Percentiles rank a stretch among this genome's conserved stretches.
Conservation (phyloP, 2,888 invertebrate species). For the Proisotoma minuta region DNA sequence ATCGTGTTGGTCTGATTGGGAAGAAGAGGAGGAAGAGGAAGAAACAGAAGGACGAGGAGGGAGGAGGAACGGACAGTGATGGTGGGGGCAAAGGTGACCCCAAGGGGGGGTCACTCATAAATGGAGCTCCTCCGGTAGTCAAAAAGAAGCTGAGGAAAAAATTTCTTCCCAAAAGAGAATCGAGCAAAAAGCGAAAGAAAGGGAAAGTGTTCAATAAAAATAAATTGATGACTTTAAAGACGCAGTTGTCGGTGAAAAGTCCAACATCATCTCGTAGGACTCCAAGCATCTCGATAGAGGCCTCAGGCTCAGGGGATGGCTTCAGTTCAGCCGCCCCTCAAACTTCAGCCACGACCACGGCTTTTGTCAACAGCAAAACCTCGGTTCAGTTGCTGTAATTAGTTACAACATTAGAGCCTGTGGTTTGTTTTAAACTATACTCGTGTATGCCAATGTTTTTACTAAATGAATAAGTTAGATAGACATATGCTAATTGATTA, state of each 20-base stretch:
- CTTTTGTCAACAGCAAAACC: constrained; percentile 14
- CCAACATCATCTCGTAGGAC: constrained; percentile 40
- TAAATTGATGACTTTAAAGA: constrained; percentile 36
- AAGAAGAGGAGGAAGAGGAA: constrained; percentile 23
- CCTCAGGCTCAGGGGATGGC: constrained; percentile 31
- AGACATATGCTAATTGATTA: too few relatives aligned
- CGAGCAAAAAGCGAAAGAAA: constrained; percentile 43
- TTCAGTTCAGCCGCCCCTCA: constrained; percentile 11
- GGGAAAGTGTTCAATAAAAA: constrained; percentile 46
- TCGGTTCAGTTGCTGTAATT: constrained; percentile 27
- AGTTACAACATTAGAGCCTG: background rate
- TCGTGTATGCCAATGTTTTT: too few relatives aligned
- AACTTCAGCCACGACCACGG: constrained; percentile 14
- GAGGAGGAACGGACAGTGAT: constrained; percentile 20
- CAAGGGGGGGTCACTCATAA: constrained; percentile 8
- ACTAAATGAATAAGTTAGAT: too few relatives aligned
- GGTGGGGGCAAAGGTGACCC: constrained; percentile 7
- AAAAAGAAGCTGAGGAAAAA: constrained; percentile 46
- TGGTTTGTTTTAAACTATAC: background rate
- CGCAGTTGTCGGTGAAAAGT: constrained; percentile 40
- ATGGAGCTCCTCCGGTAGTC: constrained; percentile 41
- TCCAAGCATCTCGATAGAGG: constrained; percentile 41
- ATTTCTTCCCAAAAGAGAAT: constrained; percentile 44
- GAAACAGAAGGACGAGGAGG: constrained; percentile 34
- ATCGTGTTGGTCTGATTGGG: constrained; percentile 46